These are phyloP conservation scores for Lophura nycthemera DNA, from an alignment of 2,113 vertebrate species.

Conservation along the genomic window DNA sequence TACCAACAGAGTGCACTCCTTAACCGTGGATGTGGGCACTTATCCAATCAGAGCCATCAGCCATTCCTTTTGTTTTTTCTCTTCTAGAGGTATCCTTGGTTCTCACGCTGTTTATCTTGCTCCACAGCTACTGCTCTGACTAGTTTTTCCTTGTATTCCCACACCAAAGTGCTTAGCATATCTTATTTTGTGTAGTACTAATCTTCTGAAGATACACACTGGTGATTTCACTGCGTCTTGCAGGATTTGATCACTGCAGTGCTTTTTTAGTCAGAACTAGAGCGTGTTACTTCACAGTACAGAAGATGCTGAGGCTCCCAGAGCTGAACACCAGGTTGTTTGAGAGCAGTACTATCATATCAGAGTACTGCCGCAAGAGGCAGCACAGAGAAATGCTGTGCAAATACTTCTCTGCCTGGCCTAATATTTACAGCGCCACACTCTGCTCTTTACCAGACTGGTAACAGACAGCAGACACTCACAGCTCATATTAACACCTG, in stretches of 20 bases:
- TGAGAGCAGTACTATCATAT: neutral
- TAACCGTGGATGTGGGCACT: no score
- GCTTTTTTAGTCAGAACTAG: neutral
- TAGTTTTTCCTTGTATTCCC: no score
- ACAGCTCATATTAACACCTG: conserved; percentile 51
- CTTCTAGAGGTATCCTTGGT: no score
- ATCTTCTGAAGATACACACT: neutral
- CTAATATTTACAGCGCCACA: conserved; percentile 46
- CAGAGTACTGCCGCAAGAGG: neutral
- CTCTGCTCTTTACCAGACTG: neutral
- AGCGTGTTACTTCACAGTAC: neutral
- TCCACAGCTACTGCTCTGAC: no score
- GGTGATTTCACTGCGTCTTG: neutral
- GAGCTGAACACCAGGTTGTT: neutral
- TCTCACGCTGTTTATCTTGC: no score
- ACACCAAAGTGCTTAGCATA: neutral
- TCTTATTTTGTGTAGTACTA: neutral
- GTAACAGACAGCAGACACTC: conserved; percentile 27
- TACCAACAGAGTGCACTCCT: no score
- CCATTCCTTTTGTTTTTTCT: no score
- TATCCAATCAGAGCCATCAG: no score
- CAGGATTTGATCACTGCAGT: neutral
- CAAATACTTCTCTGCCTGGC: conserved; percentile 32
- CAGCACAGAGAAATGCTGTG: conserved; percentile 16
- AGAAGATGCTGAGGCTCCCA: neutral